phyloP scores from a whole-genome alignment of 2,888 invertebrate species.

The Parascotia fuliginaria region DNA sequence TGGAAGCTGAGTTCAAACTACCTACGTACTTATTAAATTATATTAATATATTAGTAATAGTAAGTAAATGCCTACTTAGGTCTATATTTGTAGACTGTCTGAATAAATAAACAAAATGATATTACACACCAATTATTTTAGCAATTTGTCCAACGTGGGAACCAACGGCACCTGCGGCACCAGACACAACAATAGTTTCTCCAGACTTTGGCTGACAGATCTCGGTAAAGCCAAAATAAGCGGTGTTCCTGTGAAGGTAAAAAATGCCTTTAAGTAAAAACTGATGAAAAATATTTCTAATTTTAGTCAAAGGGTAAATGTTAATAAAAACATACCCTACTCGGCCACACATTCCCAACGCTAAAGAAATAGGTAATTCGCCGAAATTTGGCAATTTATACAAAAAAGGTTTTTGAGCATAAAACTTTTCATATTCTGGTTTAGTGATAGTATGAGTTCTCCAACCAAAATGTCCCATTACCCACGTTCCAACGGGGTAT shows the following conservation, averaged over 20 bases:
- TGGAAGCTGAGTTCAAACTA: too few relatives aligned
- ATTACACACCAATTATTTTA: conserved; percentile 85
- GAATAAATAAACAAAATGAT: not conserved
- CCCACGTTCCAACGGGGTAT: conserved; percentile 86
- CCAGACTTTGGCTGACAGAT: conserved; percentile 88
- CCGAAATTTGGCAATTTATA: conserved; percentile 84
- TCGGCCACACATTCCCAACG: conserved; percentile 88
- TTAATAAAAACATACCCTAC: conserved; percentile 84
- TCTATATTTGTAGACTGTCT: too few relatives aligned
- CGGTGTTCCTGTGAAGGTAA: conserved; percentile 83
- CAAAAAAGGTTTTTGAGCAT: conserved; percentile 60
- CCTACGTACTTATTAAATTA: too few relatives aligned
- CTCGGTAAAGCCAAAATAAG: conserved; percentile 89
- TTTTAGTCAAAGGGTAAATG: too few relatives aligned
- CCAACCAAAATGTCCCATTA: conserved; percentile 89
- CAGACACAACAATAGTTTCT: conserved; percentile 89
- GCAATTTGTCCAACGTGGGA: conserved; percentile 91
- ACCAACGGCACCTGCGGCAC: conserved; percentile 91
- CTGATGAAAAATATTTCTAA: too few relatives aligned
- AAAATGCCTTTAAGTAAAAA: too few relatives aligned
- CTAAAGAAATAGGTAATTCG: conserved; percentile 84
- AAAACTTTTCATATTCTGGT: conserved; percentile 57
- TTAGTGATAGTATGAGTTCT: conserved; percentile 84
- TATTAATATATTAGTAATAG: too few relatives aligned
- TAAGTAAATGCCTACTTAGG: too few relatives aligned